Evolutionary conservation across 2,888 invertebrate genomes (phyloP).

Genomic region (Drosophila siamana): DNA sequence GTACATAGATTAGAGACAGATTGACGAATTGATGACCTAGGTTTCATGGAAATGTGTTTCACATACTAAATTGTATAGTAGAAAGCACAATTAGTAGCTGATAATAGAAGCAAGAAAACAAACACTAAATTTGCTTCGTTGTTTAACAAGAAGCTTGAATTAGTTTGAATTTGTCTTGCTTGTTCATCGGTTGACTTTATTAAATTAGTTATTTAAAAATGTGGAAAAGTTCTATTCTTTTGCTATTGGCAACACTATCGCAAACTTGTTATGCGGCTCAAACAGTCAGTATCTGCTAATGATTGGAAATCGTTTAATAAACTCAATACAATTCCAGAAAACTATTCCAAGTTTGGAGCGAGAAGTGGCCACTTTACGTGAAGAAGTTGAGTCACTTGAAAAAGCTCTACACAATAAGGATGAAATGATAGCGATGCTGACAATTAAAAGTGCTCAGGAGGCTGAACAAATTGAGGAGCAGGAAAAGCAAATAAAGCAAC

Average conservation of each 20-base stretch:
- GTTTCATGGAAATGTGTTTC: conserved; percentile 26
- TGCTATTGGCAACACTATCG: conserved; percentile 15
- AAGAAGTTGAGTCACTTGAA: conserved; percentile 12
- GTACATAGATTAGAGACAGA: neutral
- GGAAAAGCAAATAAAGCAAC: conserved; percentile 19
- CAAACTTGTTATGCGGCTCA: neutral
- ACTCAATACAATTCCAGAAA: conserved; percentile 13
- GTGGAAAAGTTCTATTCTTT: conserved; percentile 14
- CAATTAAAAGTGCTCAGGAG: conserved; percentile 37
- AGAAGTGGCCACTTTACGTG: conserved; percentile 1
- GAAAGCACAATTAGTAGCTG: conserved; percentile 6
- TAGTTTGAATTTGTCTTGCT: conserved; percentile 34
- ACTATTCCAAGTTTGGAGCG: conserved; percentile 13
- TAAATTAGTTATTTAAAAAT: conserved; percentile 5
- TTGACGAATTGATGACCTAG: conserved; percentile 11
- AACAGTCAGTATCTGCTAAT: conserved; percentile 18
- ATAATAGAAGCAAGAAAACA: conserved; percentile 13
- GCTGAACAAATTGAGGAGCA: conserved; percentile 44
- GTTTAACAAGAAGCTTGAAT: conserved; percentile 20
- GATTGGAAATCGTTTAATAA: neutral
- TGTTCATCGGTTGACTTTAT: neutral
- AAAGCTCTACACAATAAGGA: conserved; percentile 37
- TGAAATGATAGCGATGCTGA: conserved; percentile 48
- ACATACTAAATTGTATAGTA: conserved; percentile 24
- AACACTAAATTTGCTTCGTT: neutral